Evolutionary conservation across 1,140 invertebrate genomes (phyloP), one percentile per base, ranked within the genome.

Genomic region (Andrena cerasifolii): DNA sequence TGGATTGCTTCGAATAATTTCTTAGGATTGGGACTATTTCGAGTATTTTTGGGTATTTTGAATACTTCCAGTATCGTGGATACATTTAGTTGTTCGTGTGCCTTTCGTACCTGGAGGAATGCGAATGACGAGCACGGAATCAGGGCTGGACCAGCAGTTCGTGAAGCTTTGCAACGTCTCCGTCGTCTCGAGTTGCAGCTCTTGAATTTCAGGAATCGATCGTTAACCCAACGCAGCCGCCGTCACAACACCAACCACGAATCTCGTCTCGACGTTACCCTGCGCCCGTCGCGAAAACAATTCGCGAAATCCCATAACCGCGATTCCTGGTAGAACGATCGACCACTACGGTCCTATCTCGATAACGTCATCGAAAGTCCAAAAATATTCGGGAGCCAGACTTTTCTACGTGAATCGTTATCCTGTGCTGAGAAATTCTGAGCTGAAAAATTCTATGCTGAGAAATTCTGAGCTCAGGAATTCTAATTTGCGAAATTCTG

Each of bases 371-470:
- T 59, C 18, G 31, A 21, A 12, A 36, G 28, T 40, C 56, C 56
- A 59, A 40, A 59, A 59, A 59, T 59, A 59, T 59, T 59, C 56
- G 31, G 3, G 33, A 16, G 56, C 56, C 56, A 59, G 56, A 36
- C 18, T 2, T 14, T 16, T 16, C 36, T 10, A 10, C 36, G 4
- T 40, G 18, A n/a, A 5, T n/a, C n/a, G n/a, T n/a, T 31, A 31
- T 49, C 18, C 49, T 16, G 24, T 24, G 16, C 28, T 26, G 66
- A 68, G 49, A 33, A 40, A 24, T 56, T 40, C 24, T 43, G 31
- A n/a, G n/a, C n/a, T n/a, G 31, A n/a, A n/a, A 5, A 49, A 31
- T 49, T 26, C 49, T 16, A 36, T 24, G 16, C 28, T 26, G 66
- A 68, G 49, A 33, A 40, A 24, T 56, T 40, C 24, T 43, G 31